phyloP scores from a whole-genome alignment of 1,140 invertebrate genomes.

The Drosophila bocqueti region DNA sequence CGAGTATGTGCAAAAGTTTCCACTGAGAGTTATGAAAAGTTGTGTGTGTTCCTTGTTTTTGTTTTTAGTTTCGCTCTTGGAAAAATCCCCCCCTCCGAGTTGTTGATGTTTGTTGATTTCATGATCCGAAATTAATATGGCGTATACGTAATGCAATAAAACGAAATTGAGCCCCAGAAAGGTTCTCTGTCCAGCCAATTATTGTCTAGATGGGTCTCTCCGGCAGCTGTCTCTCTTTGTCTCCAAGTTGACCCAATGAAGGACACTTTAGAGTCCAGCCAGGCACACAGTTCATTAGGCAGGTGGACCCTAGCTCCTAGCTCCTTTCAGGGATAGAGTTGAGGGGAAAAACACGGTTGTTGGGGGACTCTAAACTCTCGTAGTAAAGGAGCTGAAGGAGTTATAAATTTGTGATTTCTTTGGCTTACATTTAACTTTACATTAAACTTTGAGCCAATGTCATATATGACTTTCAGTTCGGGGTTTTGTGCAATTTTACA shows the following conservation, averaged over 20 bases:
- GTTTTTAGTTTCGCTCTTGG: not conserved
- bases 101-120: slow-evolving; percentile 32
- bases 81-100: not conserved
- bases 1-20: slow-evolving; percentile 27
- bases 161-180: slow-evolving; percentile 31
- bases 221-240: not conserved
- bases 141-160: slow-evolving; percentile 45
- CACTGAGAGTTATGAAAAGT: slow-evolving; percentile 36
- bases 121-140: slow-evolving; percentile 50
- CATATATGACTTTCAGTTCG: not conserved
- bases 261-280: slow-evolving; percentile 28
- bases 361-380: too few species aligned
- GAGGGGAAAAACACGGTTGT: too few species aligned
- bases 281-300: slow-evolving; percentile 33
- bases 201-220: slow-evolving; percentile 5
- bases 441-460: not conserved
- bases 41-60: not conserved
- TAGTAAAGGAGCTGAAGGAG: too few species aligned
- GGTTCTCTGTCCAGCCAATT: slow-evolving; percentile 21
- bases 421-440: not conserved
- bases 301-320: not conserved
- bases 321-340: not conserved
- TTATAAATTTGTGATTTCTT: not conserved
- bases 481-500: not conserved
- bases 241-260: not conserved